Base-by-base conservation (phyloP, 2,797 vertebrate genomes). In the Podarcis siculus region DNA sequence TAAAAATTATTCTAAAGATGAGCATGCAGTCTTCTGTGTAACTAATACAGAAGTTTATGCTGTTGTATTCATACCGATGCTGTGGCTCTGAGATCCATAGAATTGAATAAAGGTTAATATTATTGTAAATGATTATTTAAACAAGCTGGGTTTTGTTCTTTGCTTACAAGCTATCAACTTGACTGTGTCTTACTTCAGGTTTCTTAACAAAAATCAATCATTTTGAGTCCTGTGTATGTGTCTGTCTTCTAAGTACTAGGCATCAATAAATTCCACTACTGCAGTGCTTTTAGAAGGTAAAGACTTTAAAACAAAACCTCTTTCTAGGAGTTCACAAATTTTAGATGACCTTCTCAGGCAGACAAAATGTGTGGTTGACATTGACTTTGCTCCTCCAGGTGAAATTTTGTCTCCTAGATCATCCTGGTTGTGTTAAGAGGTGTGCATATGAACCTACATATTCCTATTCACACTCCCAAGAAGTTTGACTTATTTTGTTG, bases 1-100 rank as follows among this genome's bases (percentile, higher is more conserved):
- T 42, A 25, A 21, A 6, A 32, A 67, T 45, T 3, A 0, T 67
- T 0, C 0, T 79, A 12, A 0, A 0, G 13, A 30, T 89, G 21
- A 79, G 19, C 5, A 35, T 32, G 66, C 8, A 89, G 3, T 37
- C 30, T 23, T 84, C 39, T 87, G 61, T 45, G 78, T 35, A 82
- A 21, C 21, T 64, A 64, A 23, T 49, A 55, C 6, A 85, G 27
- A 64, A 23, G 21, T 64, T 64, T 64, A 64, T 61, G 45, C 17
- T 58, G 21, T 75, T 23, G 19, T 75, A 75, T 75, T 75, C 49
- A 49, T 30, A 77, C 39, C 27, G 5, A 30, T 79, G 42, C 6
- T 55, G 19, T 81, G 23, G 35, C 15, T 81, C 58, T 39, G 79
- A 39, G 61, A 81, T 5, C 72, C 39, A 32, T 35, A 81, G 21